phyloP scores from a whole-genome alignment of 2,113 vertebrate genomes.

The Phrynosoma platyrhinos region DNA sequence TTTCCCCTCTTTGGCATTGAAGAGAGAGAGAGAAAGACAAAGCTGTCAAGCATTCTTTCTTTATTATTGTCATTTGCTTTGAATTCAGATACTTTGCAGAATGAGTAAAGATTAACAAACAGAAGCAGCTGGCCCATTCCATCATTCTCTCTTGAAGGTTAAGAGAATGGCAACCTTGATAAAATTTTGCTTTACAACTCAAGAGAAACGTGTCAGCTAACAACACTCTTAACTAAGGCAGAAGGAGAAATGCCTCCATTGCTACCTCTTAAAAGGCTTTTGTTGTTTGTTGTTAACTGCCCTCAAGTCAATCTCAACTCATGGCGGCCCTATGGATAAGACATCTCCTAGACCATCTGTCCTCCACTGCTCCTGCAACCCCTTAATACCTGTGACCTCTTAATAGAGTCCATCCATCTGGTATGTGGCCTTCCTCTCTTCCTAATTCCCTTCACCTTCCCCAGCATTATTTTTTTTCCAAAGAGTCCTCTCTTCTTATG shows the following conservation, averaged over 20 bases:
- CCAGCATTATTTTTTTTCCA: no score
- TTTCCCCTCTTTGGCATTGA: constrained; percentile 38
- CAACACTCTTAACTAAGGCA: background rate
- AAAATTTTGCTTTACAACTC: constrained; percentile 36
- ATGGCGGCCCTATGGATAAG: no score
- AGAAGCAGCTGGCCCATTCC: constrained; percentile 46
- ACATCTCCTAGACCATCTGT: no score
- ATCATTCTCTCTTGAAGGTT: constrained; percentile 39
- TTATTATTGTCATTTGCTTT: constrained; percentile 55
- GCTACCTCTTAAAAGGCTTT: background rate
- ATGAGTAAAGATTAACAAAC: constrained; percentile 57
- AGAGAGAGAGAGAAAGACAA: constrained; percentile 40
- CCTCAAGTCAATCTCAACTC: no score
- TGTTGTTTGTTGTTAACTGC: background rate
- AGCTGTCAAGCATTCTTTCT: constrained; percentile 54
- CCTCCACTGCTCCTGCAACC: no score
- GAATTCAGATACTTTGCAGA: constrained; percentile 47
- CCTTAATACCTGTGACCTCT: no score
- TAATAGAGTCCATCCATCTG: no score
- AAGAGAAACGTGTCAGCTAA: constrained; percentile 18
- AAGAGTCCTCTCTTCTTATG: no score
- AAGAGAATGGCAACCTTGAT: constrained; percentile 25
- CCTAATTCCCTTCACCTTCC: no score
- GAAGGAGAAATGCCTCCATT: background rate
- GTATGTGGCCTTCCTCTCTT: no score